Evolutionary conservation across 2,113 vertebrate species (phyloP).

Genomic region (Lynx canadensis): DNA sequence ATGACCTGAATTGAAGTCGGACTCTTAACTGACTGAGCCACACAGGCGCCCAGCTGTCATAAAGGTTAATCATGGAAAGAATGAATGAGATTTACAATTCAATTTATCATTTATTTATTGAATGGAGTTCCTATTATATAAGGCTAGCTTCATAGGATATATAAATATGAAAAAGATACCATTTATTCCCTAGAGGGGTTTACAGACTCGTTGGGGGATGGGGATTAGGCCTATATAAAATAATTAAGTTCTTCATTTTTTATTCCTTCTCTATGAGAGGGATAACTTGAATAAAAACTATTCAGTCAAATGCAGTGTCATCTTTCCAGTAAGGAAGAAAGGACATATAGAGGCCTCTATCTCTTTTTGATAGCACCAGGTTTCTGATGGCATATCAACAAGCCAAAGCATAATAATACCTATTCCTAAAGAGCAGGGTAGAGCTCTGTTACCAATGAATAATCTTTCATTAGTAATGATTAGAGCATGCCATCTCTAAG

Average conservation of each 20-base stretch:
- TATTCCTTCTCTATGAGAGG: neutral
- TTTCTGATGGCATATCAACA: neutral
- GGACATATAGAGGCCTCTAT: neutral
- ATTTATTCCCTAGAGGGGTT: neutral
- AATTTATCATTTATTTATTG: slow-evolving; percentile 11
- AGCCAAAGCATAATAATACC: neutral
- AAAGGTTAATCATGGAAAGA: slow-evolving; percentile 18
- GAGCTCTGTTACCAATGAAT: neutral
- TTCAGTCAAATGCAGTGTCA: neutral
- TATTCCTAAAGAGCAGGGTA: neutral
- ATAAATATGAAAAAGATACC: neutral
- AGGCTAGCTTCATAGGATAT: neutral
- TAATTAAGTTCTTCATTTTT: neutral
- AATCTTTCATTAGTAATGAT: neutral
- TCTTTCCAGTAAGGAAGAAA: slow-evolving; percentile 18
- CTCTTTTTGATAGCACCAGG: neutral
- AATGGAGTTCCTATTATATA: neutral
- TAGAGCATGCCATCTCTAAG: neutral
- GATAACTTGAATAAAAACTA: neutral
- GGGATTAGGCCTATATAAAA: neutral
- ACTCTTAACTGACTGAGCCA: no score
- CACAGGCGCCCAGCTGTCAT: neutral
- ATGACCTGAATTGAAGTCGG: no score
- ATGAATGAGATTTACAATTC: slow-evolving; percentile 5
- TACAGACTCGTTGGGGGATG: neutral